These are phyloP conservation scores for Elymnias hypermnestra DNA, from an alignment of 1,140 invertebrate species.

Conservation along the genomic window DNA sequence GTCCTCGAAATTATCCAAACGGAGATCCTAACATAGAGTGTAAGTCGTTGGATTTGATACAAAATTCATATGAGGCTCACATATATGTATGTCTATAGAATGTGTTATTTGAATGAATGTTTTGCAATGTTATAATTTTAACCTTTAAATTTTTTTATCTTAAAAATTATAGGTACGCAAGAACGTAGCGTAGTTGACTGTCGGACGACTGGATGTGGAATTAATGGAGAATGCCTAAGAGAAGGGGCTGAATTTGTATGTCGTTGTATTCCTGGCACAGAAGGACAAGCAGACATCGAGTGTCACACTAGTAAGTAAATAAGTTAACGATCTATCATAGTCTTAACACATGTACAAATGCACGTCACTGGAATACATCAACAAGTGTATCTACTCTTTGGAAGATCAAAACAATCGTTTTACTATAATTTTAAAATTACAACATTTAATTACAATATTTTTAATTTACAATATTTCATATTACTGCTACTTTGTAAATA, in stretches of 20 bases:
- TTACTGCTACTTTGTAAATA: background rate
- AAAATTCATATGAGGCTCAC: too few relatives aligned
- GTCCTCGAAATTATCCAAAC: conserved; percentile 85
- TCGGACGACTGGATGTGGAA: conserved; percentile 87
- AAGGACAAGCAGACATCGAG: conserved; percentile 84
- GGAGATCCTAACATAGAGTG: conserved; percentile 92
- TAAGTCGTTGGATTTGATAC: conserved; percentile 79
- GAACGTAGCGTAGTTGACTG: conserved; percentile 84
- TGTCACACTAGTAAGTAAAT: conserved; percentile 86
- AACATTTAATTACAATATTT: too few relatives aligned
- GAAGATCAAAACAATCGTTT: conserved; percentile 1
- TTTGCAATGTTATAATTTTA: too few relatives aligned
- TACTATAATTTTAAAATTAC: too few relatives aligned
- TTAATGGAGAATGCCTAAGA: conserved; percentile 87
- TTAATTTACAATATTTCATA: too few relatives aligned
- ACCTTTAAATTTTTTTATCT: too few relatives aligned
- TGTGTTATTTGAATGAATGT: too few relatives aligned
- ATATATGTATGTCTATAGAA: too few relatives aligned
- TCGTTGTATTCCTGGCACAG: conserved; percentile 85
- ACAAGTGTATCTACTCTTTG: background rate
- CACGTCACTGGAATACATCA: conserved; percentile 35
- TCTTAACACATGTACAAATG: conserved; percentile 68
- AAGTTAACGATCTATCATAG: conserved; percentile 14
- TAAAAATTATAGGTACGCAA: conserved; percentile 81
- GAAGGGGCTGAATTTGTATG: conserved; percentile 89